Base-by-base conservation (phyloP, 2,888 invertebrate species). In the Cyclophora punctaria region DNA sequence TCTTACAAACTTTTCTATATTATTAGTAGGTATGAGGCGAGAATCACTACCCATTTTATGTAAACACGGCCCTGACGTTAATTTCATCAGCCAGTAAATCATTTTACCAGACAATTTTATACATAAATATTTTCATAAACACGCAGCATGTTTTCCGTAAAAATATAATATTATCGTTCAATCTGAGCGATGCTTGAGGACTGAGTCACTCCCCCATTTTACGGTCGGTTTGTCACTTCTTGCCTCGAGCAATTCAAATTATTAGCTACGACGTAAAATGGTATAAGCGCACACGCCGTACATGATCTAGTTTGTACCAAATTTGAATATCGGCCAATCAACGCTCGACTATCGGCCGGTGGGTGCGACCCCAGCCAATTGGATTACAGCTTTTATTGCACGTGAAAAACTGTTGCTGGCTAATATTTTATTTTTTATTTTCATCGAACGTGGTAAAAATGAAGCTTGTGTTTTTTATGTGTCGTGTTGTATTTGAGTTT, bases 241-340 rank as follows among this genome's bases (percentile, higher is more conserved):
- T 69, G 78, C 77, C 71, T 57, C 61, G 61, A 80, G 83, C 76
- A 68, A 70, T 69, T 66, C 65, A 78, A 82, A 83, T 83, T 86
- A 86, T 86, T 86, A 85, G 86, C 85, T 75, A 63, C 73, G 69
- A 71, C 78, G 78, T 71, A 68, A 76, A 83, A 83, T 73, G 73
- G 73, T 73, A 71, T 82, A 77, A 68, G 72, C 71, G 69, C 75
- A 73, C 66, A 79, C 78, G 74, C 77, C 80, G 73, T 71, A 65
- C 63, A 63, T 69, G 67, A 84, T 78, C 76, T 78, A 57, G 79
- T 85, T 84, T 83, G 72, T 67, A 69, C 63, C 69, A 76, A 85
- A 85, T 86, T 84, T 86, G 85, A 84, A 86, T 86, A 84, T 83
- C 83, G 77, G 86, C 86, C 86, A 86, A 86, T 86, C 84, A 85